A percentile compares a stretch with the other conserved stretches of the same genome.
phyloP scores from a whole-genome alignment of 2,888 invertebrate species.

The Aquatica leii region DNA sequence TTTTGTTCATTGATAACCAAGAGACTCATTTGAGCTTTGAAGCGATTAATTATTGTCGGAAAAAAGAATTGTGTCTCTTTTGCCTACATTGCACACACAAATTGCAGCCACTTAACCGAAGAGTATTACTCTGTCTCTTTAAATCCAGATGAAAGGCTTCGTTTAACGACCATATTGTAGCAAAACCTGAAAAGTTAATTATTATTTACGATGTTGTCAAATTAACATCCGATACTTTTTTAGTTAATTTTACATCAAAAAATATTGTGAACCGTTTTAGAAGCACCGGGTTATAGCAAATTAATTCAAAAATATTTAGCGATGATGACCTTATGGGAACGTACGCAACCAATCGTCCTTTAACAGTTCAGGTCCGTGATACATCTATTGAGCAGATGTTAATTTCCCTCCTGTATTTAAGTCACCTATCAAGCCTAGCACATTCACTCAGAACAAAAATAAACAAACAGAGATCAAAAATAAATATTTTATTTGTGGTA shows the following conservation, averaged over 20 bases:
- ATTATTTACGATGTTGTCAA: too few relatives aligned
- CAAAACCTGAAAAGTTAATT: neutral
- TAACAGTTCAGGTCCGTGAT: too few relatives aligned
- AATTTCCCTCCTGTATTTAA: too few relatives aligned
- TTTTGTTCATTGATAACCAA: too few relatives aligned
- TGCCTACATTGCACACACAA: constrained; percentile 34
- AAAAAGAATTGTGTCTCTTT: constrained; percentile 34
- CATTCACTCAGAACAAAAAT: too few relatives aligned
- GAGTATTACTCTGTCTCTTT: constrained; percentile 1
- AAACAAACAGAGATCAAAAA: too few relatives aligned
- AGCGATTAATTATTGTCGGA: too few relatives aligned
- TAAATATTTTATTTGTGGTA: too few relatives aligned
- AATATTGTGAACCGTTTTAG: constrained; percentile 11
- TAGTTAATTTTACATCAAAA: neutral
- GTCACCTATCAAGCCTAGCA: too few relatives aligned
- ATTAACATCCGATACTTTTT: constrained; percentile 1
- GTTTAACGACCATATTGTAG: neutral
- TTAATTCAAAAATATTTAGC: constrained; percentile 13
- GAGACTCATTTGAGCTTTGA: too few relatives aligned
- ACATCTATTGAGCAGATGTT: too few relatives aligned
- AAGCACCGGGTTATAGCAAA: constrained; percentile 5
- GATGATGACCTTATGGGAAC: neutral
- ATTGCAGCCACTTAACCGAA: constrained; percentile 12
- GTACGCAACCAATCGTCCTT: constrained; percentile 10
- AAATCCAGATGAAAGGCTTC: constrained; percentile 2